These are phyloP conservation scores for Aspidapion aeneum DNA, from an alignment of 2,888 invertebrate genomes.

Conservation along the genomic window DNA sequence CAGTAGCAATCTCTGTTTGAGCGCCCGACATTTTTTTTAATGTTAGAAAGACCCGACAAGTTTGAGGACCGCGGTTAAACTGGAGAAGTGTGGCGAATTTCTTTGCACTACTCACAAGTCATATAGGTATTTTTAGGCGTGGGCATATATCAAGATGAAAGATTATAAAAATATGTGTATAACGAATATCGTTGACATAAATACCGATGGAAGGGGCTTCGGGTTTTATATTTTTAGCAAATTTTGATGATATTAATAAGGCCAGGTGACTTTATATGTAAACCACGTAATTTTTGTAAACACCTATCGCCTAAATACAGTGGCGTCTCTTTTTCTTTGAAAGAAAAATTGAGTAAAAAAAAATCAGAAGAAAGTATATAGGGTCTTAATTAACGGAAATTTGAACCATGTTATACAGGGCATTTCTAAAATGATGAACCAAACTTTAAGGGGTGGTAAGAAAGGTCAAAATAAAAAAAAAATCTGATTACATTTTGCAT, in stretches of 20 bases:
- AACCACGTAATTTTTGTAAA: slow-evolving; percentile 25
- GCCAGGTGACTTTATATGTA: slow-evolving; percentile 39
- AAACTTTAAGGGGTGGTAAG: no score
- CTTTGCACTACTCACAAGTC: not conserved
- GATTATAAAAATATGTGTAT: slow-evolving; percentile 45
- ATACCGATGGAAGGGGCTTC: slow-evolving; percentile 37
- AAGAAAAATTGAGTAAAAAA: no score
- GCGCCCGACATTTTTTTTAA: not conserved
- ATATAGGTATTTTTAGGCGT: slow-evolving; percentile 20
- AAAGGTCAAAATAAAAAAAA: no score
- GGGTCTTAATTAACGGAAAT: no score
- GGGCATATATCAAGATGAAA: slow-evolving; percentile 42
- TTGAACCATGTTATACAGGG: no score
- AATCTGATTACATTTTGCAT: no score
- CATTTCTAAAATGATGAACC: no score
- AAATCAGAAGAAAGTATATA: no score
- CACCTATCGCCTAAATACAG: slow-evolving; percentile 12
- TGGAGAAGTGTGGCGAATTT: not conserved
- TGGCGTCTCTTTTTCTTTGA: no score
- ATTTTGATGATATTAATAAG: slow-evolving; percentile 39
- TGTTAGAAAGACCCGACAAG: not conserved
- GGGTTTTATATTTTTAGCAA: slow-evolving; percentile 40
- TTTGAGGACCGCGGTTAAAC: slow-evolving; percentile 1
- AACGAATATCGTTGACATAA: slow-evolving; percentile 41
- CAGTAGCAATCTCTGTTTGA: not conserved